Conservation (phyloP, 2,888 invertebrate genomes). For the Lysandra coridon region DNA sequence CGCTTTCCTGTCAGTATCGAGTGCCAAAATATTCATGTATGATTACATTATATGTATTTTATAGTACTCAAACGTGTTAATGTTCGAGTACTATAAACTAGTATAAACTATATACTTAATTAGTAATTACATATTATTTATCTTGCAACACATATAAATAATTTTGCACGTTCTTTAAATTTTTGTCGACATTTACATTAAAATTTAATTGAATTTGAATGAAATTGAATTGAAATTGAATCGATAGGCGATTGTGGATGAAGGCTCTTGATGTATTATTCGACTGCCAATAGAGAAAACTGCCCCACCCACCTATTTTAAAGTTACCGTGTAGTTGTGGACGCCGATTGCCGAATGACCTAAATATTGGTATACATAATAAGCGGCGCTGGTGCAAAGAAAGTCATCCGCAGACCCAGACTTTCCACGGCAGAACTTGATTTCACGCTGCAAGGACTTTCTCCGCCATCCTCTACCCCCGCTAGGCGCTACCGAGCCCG, state of each 20-base stretch:
- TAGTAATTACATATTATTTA: no score
- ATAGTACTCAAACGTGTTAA: no score
- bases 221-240: no score
- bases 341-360: neutral
- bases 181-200: no score
- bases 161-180: no score
- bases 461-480: neutral
- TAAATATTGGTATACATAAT: neutral
- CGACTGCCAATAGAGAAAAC: neutral
- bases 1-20: neutral
- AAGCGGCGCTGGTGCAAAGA: conserved; percentile 4
- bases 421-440: conserved; percentile 19
- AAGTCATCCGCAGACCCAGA: neutral
- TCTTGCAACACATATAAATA: no score
- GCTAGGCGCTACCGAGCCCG: neutral
- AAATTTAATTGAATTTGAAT: no score
- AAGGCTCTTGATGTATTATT: neutral
- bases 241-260: no score
- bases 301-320: neutral
- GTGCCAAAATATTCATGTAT: neutral
- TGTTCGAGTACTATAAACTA: no score
- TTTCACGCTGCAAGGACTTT: conserved; percentile 1
- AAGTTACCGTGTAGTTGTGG: neutral
- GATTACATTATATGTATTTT: neutral
- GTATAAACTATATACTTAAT: no score